These are phyloP conservation scores for Drosophila quinaria DNA, from an alignment of 2,888 invertebrate species.

Conservation along the genomic window DNA sequence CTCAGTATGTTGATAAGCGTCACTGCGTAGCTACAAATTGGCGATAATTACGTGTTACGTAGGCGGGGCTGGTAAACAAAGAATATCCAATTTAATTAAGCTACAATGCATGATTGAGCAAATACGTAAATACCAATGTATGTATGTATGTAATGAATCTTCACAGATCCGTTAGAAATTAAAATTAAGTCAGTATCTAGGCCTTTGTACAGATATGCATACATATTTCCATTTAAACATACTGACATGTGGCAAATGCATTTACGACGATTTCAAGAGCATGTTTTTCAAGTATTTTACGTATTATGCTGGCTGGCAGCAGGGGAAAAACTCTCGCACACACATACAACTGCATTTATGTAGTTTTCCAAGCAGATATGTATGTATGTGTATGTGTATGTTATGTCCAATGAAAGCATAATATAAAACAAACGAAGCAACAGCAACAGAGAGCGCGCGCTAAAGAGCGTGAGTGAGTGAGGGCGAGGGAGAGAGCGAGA, in stretches of 20 bases:
- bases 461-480: constrained; percentile 32
- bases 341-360: constrained; percentile 24
- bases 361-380: constrained; percentile 73
- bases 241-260: constrained; percentile 52
- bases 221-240: background rate
- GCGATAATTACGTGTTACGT: constrained; percentile 25
- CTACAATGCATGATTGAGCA: background rate
- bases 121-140: background rate
- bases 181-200: constrained; percentile 44
- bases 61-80: background rate
- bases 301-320: constrained; percentile 52
- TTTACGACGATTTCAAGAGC: constrained; percentile 64
- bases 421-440: constrained; percentile 46
- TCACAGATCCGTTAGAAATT: constrained; percentile 20
- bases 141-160: background rate
- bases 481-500: constrained; percentile 14
- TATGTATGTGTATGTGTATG: constrained; percentile 2
- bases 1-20: constrained; percentile 40
- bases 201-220: constrained; percentile 15
- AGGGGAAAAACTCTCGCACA: constrained; percentile 40
- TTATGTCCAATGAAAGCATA: constrained; percentile 43
- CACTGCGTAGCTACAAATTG: constrained; percentile 39
- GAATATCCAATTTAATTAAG: constrained; percentile 16
- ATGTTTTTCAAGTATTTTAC: constrained; percentile 48
- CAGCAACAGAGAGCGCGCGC: constrained; percentile 32